These are phyloP conservation scores for Phrynosoma blainvillii DNA, from an alignment of 2,113 vertebrate species.

Conservation along the genomic window DNA sequence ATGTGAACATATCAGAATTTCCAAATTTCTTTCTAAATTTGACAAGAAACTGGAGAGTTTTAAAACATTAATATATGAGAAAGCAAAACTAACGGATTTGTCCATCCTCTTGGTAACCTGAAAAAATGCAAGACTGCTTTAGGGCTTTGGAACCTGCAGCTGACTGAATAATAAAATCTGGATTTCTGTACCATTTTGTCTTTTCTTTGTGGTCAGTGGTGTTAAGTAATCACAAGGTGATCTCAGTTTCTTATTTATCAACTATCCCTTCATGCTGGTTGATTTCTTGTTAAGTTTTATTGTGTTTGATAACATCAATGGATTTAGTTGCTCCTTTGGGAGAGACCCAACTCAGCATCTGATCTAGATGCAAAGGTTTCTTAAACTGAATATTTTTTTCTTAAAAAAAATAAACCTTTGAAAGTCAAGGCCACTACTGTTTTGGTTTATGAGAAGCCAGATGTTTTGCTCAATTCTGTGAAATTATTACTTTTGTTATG, in stretches of 20 bases:
- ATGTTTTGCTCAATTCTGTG: not conserved
- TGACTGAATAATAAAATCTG: not conserved
- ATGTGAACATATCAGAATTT: no score
- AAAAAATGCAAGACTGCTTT: not conserved
- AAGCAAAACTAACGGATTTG: not conserved
- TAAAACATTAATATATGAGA: no score
- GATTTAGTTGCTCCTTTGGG: not conserved
- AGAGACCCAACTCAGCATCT: not conserved
- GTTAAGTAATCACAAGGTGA: not conserved
- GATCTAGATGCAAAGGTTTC: not conserved
- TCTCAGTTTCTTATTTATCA: constrained; percentile 16
- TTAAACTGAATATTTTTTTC: not conserved
- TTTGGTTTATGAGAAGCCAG: constrained; percentile 3
- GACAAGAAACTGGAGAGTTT: no score
- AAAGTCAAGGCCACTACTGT: not conserved
- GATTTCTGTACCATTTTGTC: not conserved
- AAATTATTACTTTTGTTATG: not conserved
- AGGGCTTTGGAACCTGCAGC: not conserved
- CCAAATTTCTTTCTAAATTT: no score
- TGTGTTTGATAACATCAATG: not conserved
- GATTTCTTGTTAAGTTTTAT: not conserved
- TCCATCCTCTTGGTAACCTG: no score
- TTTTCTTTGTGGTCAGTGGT: not conserved
- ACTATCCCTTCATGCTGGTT: not conserved
- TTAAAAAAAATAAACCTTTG: not conserved